Evolutionary conservation across 2,888 invertebrate species (phyloP).

Genomic region (Gastrophysa polygoni): DNA sequence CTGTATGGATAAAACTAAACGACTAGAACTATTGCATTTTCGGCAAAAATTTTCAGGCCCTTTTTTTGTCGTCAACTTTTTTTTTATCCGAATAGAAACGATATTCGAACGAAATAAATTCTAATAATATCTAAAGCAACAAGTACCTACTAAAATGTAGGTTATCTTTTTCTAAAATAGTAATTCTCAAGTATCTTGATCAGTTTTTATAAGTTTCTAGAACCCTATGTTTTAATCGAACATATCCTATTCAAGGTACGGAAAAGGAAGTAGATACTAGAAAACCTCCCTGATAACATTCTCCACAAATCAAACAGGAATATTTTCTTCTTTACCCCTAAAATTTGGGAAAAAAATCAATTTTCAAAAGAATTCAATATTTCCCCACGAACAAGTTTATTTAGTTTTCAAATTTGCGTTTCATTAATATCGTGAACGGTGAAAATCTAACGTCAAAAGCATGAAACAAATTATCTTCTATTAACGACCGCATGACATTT

Average conservation of each 20-base stretch:
- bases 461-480: too few relatives aligned
- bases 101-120: neutral
- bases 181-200: constrained; percentile 21
- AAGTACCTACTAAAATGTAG: constrained; percentile 32
- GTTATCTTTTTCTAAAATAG: constrained; percentile 17
- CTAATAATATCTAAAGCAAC: constrained; percentile 18
- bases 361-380: too few relatives aligned
- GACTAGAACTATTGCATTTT: constrained; percentile 53
- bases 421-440: too few relatives aligned
- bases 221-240: constrained; percentile 40
- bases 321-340: too few relatives aligned
- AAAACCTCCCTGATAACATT: constrained; percentile 11
- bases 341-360: too few relatives aligned
- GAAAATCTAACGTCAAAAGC: too few relatives aligned
- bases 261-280: constrained; percentile 46
- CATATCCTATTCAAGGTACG: constrained; percentile 50
- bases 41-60: constrained; percentile 51
- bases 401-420: too few relatives aligned
- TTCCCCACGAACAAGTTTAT: too few relatives aligned
- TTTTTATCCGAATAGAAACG: neutral
- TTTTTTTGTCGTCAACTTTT: constrained; percentile 36
- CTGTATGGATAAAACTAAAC: constrained; percentile 38
- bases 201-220: constrained; percentile 22
- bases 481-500: too few relatives aligned
- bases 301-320: too few relatives aligned